Percentiles rank a stretch among this genome's conserved stretches.
Evolutionary conservation across 23 tunicate genomes (phyloP).

Genomic region (Styela clava): DNA sequence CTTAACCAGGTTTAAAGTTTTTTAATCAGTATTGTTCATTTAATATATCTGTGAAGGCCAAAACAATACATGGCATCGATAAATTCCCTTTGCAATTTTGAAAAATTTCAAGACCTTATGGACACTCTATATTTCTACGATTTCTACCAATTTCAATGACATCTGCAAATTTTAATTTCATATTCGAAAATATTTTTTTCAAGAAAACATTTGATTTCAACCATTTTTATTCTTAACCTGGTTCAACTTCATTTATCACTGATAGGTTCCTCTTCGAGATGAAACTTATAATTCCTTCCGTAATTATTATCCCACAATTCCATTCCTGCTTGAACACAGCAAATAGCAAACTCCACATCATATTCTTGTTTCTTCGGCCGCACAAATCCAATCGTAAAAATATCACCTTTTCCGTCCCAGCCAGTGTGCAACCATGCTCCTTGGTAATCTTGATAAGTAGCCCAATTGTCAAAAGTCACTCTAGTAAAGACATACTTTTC

Average conservation of each 20-base stretch:
- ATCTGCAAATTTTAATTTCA: too few species aligned
- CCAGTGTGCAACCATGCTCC: conserved; percentile 8
- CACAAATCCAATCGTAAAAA: conserved; percentile 7
- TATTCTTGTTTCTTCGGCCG: neutral
- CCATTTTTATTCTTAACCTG: too few species aligned
- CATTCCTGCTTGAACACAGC: conserved; percentile 12
- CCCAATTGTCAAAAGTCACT: conserved; percentile 12
- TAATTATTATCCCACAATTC: conserved; percentile 14
- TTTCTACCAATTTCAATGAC: too few species aligned
- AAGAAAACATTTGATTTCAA: too few species aligned
- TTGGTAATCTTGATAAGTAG: neutral
- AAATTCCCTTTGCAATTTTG: too few species aligned
- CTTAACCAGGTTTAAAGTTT: too few species aligned
- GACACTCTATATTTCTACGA: too few species aligned
- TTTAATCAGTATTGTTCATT: too few species aligned
- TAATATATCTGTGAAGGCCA: too few species aligned
- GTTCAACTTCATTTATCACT: neutral
- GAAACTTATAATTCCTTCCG: neutral
- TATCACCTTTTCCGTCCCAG: conserved; percentile 6
- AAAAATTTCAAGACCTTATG: too few species aligned
- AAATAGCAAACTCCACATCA: conserved; percentile 1
- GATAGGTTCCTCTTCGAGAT: neutral
- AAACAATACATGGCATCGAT: too few species aligned
- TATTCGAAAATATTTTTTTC: too few species aligned
- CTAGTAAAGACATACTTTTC: neutral